Conservation (phyloP, 2,888 invertebrate genomes). For the Conchocele bisecta region DNA sequence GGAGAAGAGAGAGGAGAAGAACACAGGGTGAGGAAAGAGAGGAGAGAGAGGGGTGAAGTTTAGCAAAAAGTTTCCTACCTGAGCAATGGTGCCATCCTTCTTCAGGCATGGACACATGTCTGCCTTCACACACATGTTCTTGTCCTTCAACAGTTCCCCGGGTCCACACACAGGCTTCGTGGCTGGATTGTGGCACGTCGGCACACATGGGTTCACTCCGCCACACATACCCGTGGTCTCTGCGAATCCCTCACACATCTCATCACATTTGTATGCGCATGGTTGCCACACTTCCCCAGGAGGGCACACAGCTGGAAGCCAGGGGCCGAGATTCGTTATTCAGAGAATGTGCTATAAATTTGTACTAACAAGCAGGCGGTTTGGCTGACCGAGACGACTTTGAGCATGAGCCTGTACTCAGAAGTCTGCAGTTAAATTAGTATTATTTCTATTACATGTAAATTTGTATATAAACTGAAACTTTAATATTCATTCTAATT, state of each 20-base stretch:
- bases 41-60: too few relatives aligned
- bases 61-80: too few relatives aligned
- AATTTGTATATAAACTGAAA: too few relatives aligned
- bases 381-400: background rate
- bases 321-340: background rate
- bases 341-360: too few relatives aligned
- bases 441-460: too few relatives aligned
- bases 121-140: conserved; percentile 88
- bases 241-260: conserved; percentile 60
- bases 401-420: too few relatives aligned
- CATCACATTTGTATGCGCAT: conserved; percentile 64
- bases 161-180: conserved; percentile 57
- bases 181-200: conserved; percentile 62
- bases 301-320: conserved; percentile 74
- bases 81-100: conserved; percentile 86
- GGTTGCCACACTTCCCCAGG: conserved; percentile 84
- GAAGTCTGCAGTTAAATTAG: too few relatives aligned
- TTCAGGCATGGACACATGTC: conserved; percentile 91
- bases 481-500: too few relatives aligned
- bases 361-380: background rate
- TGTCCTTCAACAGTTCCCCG: conserved; percentile 87
- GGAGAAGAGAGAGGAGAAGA: too few relatives aligned
- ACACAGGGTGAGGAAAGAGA: too few relatives aligned
- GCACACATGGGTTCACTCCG: conserved; percentile 78
- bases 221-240: conserved; percentile 58